Evolutionary conservation across 2,113 vertebrate species (phyloP).

Genomic region (Anoplopoma fimbria): DNA sequence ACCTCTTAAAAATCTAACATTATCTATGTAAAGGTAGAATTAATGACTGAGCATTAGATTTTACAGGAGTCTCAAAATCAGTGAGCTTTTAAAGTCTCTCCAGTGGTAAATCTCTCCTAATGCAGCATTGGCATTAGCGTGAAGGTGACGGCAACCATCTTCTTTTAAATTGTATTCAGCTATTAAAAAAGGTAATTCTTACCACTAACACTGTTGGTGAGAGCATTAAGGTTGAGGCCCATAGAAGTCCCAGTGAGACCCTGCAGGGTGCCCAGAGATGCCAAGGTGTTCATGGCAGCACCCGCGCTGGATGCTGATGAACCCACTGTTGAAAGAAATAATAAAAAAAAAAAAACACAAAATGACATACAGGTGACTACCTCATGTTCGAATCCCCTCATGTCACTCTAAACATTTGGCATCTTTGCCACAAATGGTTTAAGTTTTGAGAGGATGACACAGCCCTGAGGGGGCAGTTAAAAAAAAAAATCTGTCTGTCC

Average conservation of each 20-base stretch:
- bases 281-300: constrained; percentile 95
- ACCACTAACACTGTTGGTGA: constrained; percentile 94
- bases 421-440: constrained; percentile 25
- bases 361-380: constrained; percentile 10
- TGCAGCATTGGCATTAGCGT: not conserved
- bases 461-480: constrained; percentile 31
- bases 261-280: constrained; percentile 95
- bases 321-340: constrained; percentile 81
- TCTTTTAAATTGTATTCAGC: not conserved
- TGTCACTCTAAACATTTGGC: constrained; percentile 4
- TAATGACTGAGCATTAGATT: not conserved
- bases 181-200: constrained; percentile 68
- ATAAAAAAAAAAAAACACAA: not conserved
- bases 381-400: not conserved
- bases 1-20: not conserved
- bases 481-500: constrained; percentile 47
- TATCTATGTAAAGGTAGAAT: not conserved
- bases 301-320: constrained; percentile 91
- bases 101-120: not conserved
- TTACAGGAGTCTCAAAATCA: not conserved
- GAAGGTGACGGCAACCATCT: not conserved
- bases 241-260: constrained; percentile 93
- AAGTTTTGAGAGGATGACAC: constrained; percentile 33
- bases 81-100: not conserved
- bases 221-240: constrained; percentile 96